Evolutionary conservation across 2,113 vertebrate species (phyloP).

Genomic region (Myiopsitta monachus): DNA sequence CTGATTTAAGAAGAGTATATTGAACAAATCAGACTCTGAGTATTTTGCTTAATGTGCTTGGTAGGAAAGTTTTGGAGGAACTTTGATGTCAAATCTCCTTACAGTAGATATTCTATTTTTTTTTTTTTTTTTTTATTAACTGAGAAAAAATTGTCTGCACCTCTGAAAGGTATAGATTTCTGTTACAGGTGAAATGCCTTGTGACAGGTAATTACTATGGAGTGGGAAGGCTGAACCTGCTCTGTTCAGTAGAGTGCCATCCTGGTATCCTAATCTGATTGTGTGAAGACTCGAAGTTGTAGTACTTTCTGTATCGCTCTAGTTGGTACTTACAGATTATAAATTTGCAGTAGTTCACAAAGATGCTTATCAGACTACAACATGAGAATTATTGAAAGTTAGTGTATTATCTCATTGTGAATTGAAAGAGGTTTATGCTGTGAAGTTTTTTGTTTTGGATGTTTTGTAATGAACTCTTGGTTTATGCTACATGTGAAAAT

Average conservation of each 20-base stretch:
- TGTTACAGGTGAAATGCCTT: not conserved
- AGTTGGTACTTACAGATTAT: not conserved
- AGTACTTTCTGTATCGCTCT: not conserved
- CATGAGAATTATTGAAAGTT: not conserved
- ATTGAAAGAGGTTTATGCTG: not conserved
- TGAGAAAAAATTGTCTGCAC: not conserved
- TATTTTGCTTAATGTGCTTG: not conserved
- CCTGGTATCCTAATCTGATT: not conserved
- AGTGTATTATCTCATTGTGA: not conserved
- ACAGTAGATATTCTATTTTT: too few relatives aligned
- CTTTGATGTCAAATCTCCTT: not conserved
- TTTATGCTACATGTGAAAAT: slow-evolving; percentile 19
- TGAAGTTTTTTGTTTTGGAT: not conserved
- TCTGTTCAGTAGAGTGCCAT: not conserved
- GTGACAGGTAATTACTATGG: too few relatives aligned
- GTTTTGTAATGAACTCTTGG: not conserved
- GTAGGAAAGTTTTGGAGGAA: not conserved
- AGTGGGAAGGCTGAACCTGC: not conserved
- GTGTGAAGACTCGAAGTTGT: not conserved
- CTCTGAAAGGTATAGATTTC: not conserved
- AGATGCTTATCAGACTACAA: not conserved
- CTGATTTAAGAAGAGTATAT: not conserved
- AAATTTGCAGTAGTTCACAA: not conserved
- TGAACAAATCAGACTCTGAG: not conserved
- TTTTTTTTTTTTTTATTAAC: too few relatives aligned